A percentile compares a stretch with the other conserved stretches of the same genome.
These are phyloP conservation scores for Drosophila mojavensis DNA, from an alignment of 1,140 invertebrate genomes.

Conservation along the genomic window DNA sequence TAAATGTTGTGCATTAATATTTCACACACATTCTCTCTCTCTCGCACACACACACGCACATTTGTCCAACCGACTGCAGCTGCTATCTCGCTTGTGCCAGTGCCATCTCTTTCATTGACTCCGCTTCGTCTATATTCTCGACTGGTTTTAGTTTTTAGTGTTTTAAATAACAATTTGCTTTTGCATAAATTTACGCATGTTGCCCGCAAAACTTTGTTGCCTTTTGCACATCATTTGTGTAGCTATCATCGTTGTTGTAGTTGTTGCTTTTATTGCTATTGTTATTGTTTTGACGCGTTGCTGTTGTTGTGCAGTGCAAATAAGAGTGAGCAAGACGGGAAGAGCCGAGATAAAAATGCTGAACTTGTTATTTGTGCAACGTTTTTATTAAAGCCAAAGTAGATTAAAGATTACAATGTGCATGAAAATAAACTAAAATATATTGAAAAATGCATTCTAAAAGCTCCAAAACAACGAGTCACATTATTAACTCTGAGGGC, in stretches of 20 bases:
- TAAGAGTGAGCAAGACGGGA: background rate
- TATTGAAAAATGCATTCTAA: background rate
- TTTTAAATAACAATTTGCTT: slow-evolving; percentile 79
- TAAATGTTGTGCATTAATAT: slow-evolving; percentile 81
- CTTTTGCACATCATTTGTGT: slow-evolving; percentile 44
- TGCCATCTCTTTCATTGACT: slow-evolving; percentile 20
- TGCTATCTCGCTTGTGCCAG: background rate
- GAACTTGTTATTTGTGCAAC: slow-evolving; percentile 4
- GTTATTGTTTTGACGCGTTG: slow-evolving; percentile 59
- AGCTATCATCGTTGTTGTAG: slow-evolving; percentile 13
- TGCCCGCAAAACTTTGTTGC: slow-evolving; percentile 53
- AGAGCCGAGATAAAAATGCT: slow-evolving; percentile 6
- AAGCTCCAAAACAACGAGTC: background rate
- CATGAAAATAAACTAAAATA: background rate
- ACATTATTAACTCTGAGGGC: too few species aligned
- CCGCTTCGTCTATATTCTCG: slow-evolving; percentile 33
- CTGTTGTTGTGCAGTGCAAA: slow-evolving; percentile 17
- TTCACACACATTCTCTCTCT: slow-evolving; percentile 29
- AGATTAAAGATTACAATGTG: background rate
- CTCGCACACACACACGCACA: slow-evolving; percentile 21
- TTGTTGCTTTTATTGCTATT: slow-evolving; percentile 16
- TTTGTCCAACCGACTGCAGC: background rate
- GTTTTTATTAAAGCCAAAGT: slow-evolving; percentile 25
- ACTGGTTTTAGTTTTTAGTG: slow-evolving; percentile 63
- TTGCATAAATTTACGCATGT: slow-evolving; percentile 78